Conservation (phyloP, 92 coral and sea anemone species). For the Porites rus region DNA sequence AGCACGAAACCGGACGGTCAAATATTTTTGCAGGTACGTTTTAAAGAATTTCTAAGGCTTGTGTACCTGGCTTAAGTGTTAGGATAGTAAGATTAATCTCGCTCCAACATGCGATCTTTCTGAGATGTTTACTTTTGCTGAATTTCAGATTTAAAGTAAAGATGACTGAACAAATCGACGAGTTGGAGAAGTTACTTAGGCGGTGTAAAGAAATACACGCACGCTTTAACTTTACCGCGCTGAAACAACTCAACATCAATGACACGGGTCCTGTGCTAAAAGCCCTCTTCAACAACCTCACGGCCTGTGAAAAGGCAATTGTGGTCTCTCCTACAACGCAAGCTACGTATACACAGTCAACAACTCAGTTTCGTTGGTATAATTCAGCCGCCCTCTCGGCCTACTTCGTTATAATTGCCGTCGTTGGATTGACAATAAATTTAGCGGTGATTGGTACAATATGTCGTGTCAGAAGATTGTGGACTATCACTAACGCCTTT, state of each 20-base stretch:
- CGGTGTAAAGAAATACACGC: conserved; percentile 12
- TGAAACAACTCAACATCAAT: background rate
- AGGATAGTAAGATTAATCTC: background rate
- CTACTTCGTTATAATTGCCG: conserved; percentile 66
- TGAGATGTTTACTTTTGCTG: background rate
- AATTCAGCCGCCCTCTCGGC: conserved; percentile 35
- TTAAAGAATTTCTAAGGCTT: background rate
- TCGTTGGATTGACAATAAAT: conserved; percentile 63
- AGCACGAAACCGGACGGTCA: background rate
- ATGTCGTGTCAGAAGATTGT: conserved; percentile 72
- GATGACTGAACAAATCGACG: background rate
- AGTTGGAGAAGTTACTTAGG: background rate
- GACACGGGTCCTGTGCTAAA: background rate
- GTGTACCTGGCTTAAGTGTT: background rate
- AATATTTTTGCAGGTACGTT: background rate
- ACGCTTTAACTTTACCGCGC: conserved; percentile 10
- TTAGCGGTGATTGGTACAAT: conserved; percentile 76
- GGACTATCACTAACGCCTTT: conserved; percentile 89
- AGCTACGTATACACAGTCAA: background rate
- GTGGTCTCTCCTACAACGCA: no score
- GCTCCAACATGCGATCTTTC: background rate
- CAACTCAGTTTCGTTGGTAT: background rate
- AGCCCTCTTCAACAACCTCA: background rate
- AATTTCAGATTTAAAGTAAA: background rate
- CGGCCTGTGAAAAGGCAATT: background rate